Percentiles rank a stretch among this genome's conserved stretches.
These are phyloP conservation scores for Caerostris darwini DNA, from an alignment of 1,140 invertebrate genomes.

Conservation along the genomic window DNA sequence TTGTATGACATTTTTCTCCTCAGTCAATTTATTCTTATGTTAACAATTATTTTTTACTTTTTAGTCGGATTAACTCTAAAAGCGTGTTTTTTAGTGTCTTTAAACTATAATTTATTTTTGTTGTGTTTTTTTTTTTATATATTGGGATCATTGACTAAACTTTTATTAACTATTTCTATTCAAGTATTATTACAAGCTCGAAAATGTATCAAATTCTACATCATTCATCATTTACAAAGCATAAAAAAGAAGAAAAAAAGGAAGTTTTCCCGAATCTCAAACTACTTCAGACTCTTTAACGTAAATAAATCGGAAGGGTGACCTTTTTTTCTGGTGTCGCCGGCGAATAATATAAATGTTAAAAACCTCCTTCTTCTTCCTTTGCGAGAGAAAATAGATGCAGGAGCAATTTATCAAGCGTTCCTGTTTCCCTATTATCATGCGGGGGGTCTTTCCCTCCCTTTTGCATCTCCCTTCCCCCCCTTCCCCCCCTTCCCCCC, in stretches of 20 bases:
- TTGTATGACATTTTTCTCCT: no score
- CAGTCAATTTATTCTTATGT: no score
- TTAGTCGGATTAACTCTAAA: no score
- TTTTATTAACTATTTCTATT: no score
- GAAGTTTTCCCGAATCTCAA: not conserved
- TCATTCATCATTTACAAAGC: not conserved
- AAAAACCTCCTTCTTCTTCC: constrained; percentile 12
- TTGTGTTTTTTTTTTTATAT: no score
- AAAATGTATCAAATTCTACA: not conserved
- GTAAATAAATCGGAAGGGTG: not conserved
- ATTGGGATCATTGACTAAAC: no score
- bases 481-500: not conserved
- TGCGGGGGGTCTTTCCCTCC: not conserved
- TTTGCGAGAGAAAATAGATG: not conserved
- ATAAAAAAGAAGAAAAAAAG: not conserved
- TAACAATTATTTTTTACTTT: no score
- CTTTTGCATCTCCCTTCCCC: not conserved
- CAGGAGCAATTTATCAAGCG: constrained; percentile 55
- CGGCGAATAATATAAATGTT: constrained; percentile 43
- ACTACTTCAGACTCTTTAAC: not conserved
- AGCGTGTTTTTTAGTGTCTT: no score
- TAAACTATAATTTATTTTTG: no score
- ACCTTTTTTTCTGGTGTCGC: not conserved
- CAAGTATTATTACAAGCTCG: no score
- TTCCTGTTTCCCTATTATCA: constrained; percentile 48